phyloP scores from a whole-genome alignment of 2,113 vertebrate genomes.

The Ptychochromis oligacanthus region DNA sequence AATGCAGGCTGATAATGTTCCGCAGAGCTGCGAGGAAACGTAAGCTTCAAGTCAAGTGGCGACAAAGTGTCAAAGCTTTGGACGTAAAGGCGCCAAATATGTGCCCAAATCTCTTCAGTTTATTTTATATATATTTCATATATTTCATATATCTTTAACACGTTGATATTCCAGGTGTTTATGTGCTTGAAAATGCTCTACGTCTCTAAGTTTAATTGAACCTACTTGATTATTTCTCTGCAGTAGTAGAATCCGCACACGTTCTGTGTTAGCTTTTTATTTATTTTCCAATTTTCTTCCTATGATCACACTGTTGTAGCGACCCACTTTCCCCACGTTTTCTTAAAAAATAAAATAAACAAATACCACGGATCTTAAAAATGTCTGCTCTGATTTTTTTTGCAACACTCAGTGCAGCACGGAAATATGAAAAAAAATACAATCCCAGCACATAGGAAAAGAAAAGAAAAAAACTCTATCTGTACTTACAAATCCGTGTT shows the following conservation, averaged over 20 bases:
- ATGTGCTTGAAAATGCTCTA: neutral
- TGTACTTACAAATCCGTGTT: conserved; percentile 97
- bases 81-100: neutral
- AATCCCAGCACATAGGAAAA: neutral
- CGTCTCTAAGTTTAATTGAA: neutral
- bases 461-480: neutral
- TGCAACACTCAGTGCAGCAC: neutral
- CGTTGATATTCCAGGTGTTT: neutral
- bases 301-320: neutral
- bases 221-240: neutral
- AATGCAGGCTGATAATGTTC: conserved; percentile 8
- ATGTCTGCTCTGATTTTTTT: neutral
- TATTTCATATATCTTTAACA: neutral
- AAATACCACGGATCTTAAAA: neutral
- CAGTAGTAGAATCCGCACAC: neutral
- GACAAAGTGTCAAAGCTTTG: conserved; percentile 47
- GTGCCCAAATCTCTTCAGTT: too few species aligned
- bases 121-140: too few species aligned
- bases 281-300: neutral
- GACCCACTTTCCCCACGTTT: neutral
- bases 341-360: neutral
- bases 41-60: conserved; percentile 46
- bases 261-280: neutral
- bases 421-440: neutral
- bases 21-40: conserved; percentile 29